Evolutionary conservation across 2,113 vertebrate species (phyloP).

Genomic region (Tragelaphus strepsiceros): DNA sequence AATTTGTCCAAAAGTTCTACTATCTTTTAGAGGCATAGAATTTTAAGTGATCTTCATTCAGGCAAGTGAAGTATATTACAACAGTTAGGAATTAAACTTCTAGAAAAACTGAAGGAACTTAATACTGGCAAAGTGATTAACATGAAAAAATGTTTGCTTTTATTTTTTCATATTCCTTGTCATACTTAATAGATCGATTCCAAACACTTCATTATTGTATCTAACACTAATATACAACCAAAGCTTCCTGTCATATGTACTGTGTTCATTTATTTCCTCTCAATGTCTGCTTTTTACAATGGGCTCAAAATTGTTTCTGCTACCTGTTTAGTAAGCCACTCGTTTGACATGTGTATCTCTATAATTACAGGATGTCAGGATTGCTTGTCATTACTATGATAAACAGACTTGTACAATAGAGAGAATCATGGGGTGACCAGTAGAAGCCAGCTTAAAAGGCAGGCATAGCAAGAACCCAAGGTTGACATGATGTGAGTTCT

Average conservation of each 20-base stretch:
- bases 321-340: neutral
- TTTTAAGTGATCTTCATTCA: neutral
- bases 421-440: neutral
- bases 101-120: neutral
- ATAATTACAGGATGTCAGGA: neutral
- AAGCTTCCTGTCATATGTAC: neutral
- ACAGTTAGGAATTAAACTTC: neutral
- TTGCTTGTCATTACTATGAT: neutral
- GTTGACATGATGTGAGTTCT: neutral
- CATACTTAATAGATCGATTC: neutral
- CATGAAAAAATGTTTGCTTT: neutral
- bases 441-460: neutral
- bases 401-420: neutral
- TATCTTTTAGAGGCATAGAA: neutral
- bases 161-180: neutral
- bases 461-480: neutral
- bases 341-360: neutral
- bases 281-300: neutral
- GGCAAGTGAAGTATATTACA: neutral
- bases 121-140: neutral
- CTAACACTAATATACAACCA: neutral
- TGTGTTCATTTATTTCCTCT: neutral
- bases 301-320: neutral
- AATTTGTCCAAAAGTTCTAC: neutral
- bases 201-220: neutral